Evolutionary conservation across 2,888 invertebrate genomes (phyloP), one percentile per base, ranked within the genome.

Genomic region (Orchesella flavescens): DNA sequence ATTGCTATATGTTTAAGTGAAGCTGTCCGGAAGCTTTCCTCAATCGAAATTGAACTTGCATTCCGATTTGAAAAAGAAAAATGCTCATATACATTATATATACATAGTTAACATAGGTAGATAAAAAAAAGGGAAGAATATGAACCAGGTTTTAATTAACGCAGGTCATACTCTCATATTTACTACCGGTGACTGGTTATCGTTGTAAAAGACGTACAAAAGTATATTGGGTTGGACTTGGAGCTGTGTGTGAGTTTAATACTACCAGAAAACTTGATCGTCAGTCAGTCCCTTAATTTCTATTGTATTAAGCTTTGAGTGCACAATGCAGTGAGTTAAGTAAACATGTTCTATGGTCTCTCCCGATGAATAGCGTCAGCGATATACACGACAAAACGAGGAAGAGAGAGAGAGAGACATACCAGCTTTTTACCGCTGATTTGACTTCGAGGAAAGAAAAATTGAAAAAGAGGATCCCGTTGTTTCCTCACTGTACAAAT

Each of bases 61-160:
- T 49, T 69, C 19, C 69, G 44, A 69, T 19, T 69, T 53, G 69
- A 3, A 43, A 21, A 53, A n/a, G 21, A 24, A 43, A 24, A 34
- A 34, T 34, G 34, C 24, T 63, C 63, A 24, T 23, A 63, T 23
- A 21, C 7, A 5, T 23, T 61, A 7, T 57, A 57, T 12, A 7
- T 57, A 7, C 46, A 7, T 15, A 13, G 13, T 13, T 7, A 46
- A 13, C 15, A 53, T n/a, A n/a, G 21, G 4, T 9, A 49, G 65
- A 57, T 68, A 68, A 76, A 34, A 76, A 76, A 59, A n/a, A n/a
- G n/a, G n/a, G n/a, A n/a, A 46, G 59, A 69, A 63, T 71, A 21
- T 49, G 53, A 79, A 63, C 63, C 78, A 79, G 63, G 63, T 72
- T 79, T 79, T 79, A 79, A 79, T 79, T 79, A 74, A 63, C 61